phyloP scores from a whole-genome alignment of 2,797 vertebrate species.

The Otolemur crassicaudatus region DNA sequence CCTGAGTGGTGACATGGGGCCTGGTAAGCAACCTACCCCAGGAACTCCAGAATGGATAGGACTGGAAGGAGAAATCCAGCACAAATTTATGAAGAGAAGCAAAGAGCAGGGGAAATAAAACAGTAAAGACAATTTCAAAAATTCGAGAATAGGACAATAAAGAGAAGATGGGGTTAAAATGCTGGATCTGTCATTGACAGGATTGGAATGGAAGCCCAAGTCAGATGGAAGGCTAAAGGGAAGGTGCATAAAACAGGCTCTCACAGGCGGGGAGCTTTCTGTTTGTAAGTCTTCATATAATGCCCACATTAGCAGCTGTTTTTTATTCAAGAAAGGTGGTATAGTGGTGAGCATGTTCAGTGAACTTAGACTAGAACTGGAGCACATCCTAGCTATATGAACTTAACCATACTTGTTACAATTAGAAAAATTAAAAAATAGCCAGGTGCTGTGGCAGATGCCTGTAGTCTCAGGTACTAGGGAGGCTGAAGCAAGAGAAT shows the following conservation, averaged over 20 bases:
- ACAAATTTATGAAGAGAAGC: background rate
- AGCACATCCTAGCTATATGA: background rate
- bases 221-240: background rate
- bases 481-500: no score
- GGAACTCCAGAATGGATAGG: background rate
- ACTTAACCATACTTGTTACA: background rate
- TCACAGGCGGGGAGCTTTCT: background rate
- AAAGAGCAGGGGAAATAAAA: background rate
- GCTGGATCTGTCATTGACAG: background rate
- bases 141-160: background rate
- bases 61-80: background rate
- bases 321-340: background rate
- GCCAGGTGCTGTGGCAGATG: no score
- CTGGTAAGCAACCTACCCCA: background rate
- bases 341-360: background rate
- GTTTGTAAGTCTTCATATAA: background rate
- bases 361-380: background rate
- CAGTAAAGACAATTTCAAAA: background rate
- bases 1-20: background rate
- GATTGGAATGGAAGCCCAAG: background rate
- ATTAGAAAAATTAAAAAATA: background rate
- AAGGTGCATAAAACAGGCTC: background rate
- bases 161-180: background rate
- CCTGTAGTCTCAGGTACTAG: no score
- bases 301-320: background rate